Base-by-base conservation (phyloP, 2,797 vertebrate genomes). In the Bovichtus diacanthus region DNA sequence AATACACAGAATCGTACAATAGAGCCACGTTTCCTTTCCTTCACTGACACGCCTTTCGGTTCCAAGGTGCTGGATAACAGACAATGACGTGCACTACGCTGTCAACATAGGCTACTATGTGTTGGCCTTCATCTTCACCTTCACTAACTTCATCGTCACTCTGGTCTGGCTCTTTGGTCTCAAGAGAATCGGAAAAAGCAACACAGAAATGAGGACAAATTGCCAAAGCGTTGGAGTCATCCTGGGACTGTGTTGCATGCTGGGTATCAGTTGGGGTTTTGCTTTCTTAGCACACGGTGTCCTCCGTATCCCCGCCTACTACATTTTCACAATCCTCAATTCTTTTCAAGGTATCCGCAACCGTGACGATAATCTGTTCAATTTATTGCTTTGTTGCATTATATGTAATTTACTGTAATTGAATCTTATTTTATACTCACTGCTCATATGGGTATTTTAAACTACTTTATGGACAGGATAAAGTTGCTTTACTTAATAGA, bases 261-360 rank as follows among this genome's bases (percentile, higher is more conserved):
- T 95, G 60, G 95, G 95, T 11, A 49, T 95, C 75, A 88, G 89
- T 1, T 95, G 94, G 94, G 91, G 93, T 5, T 91, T 94, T 2
- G 92, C 90, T 21, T 95, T 95, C 82, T 94, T 94, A 8, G 81
- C 88, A 67, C 65, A 89, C 2, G 93, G 94, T 0, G 5, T 6
- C 29, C 43, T 95, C 47, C 86, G 12, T 4, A 41, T 94, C 43
- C 84, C 91, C 0, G 62, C 89, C 4, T 87, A 80, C 85, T 95
- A 95, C 88, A 91, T 93, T 15, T 95, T 94, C 82, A 89, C 91
- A 2, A 25, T 82, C 65, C 82, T 95, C 36, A 95, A 94, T 81
- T 95, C 91, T 41, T 88, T 91, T 60, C 91, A 92, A 90, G 90
- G 91, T 93, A 88, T 61, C 13, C 7, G 25, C 49, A 55, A 27